Conservation (phyloP, 2,113 vertebrate species). For the Oenanthe melanoleuca region DNA sequence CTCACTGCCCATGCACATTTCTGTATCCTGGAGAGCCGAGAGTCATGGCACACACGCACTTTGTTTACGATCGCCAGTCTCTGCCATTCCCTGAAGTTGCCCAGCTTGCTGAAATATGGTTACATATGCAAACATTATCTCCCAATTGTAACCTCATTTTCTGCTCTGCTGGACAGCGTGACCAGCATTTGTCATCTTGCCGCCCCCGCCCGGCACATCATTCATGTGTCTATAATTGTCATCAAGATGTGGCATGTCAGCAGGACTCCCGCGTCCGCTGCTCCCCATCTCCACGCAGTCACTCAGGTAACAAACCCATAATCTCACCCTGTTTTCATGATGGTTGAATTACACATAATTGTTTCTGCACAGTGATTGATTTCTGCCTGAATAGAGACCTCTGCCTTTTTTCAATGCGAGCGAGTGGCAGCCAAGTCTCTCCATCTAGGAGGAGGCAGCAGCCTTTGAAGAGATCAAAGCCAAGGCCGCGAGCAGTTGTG, state of each 20-base stretch:
- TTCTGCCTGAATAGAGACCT: slow-evolving; percentile 94
- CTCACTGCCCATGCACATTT: neutral
- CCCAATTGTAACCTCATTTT: slow-evolving; percentile 96
- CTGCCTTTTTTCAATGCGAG: slow-evolving; percentile 88
- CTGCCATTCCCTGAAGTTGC: slow-evolving; percentile 70
- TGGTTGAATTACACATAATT: slow-evolving; percentile 98
- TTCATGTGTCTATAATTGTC: slow-evolving; percentile 84
- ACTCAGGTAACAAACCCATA: slow-evolving; percentile 98
- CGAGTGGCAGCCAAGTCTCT: slow-evolving; percentile 97
- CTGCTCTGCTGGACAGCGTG: slow-evolving; percentile 95
- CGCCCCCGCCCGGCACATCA: slow-evolving; percentile 75
- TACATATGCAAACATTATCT: slow-evolving; percentile 98
- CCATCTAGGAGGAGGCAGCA: slow-evolving; percentile 98
- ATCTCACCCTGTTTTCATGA: slow-evolving; percentile 91
- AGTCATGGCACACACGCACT: neutral
- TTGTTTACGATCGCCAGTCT: slow-evolving; percentile 29
- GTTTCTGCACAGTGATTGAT: slow-evolving; percentile 97
- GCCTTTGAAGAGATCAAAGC: slow-evolving; percentile 99
- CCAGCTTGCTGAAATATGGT: slow-evolving; percentile 87
- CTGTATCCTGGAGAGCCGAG: neutral
- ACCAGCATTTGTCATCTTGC: slow-evolving; percentile 86
- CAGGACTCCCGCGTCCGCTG: slow-evolving; percentile 81
- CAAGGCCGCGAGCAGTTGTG: slow-evolving; percentile 99
- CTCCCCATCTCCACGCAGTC: slow-evolving; percentile 80
- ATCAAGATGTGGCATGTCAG: slow-evolving; percentile 83